phyloP scores from a whole-genome alignment of 1,140 invertebrate genomes.

The Macrocentrus cingulum region DNA sequence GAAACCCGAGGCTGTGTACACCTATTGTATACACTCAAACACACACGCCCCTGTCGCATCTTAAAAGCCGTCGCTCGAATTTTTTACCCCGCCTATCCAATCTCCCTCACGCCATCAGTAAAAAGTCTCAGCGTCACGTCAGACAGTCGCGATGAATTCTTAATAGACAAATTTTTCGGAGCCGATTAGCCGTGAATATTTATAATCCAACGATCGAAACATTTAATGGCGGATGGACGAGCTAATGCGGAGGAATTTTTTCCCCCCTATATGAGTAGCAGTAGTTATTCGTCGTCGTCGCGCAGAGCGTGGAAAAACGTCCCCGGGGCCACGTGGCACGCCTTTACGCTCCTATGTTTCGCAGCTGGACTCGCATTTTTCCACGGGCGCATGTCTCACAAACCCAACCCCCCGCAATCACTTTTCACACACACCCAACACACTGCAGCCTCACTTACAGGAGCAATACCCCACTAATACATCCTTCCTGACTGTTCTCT shows the following conservation, averaged over 20 bases:
- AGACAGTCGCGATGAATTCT: no score
- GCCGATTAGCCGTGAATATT: no score
- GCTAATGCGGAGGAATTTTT: constrained; percentile 16
- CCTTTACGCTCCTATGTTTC: constrained; percentile 26
- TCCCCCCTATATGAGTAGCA: not conserved
- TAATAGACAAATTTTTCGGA: no score
- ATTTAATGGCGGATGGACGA: constrained; percentile 17
- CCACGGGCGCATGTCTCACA: constrained; percentile 29
- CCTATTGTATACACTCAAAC: not conserved
- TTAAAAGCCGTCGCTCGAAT: constrained; percentile 1
- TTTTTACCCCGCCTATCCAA: not conserved
- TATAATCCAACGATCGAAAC: no score
- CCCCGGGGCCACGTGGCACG: not conserved
- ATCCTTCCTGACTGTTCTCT: not conserved
- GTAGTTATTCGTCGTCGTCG: no score
- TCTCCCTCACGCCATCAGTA: no score
- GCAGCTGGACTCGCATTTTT: constrained; percentile 18
- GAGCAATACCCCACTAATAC: constrained; percentile 16
- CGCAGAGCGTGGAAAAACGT: not conserved
- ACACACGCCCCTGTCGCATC: constrained; percentile 7
- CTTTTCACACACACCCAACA: constrained; percentile 28
- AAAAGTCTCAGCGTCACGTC: no score
- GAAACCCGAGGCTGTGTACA: constrained; percentile 33
- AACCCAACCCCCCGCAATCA: constrained; percentile 33
- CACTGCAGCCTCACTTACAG: constrained; percentile 14